Percentiles rank a stretch among this genome's conserved stretches.
These are phyloP conservation scores for Nothoprocta perdicaria DNA, from an alignment of 2,113 vertebrate genomes.

Conservation along the genomic window DNA sequence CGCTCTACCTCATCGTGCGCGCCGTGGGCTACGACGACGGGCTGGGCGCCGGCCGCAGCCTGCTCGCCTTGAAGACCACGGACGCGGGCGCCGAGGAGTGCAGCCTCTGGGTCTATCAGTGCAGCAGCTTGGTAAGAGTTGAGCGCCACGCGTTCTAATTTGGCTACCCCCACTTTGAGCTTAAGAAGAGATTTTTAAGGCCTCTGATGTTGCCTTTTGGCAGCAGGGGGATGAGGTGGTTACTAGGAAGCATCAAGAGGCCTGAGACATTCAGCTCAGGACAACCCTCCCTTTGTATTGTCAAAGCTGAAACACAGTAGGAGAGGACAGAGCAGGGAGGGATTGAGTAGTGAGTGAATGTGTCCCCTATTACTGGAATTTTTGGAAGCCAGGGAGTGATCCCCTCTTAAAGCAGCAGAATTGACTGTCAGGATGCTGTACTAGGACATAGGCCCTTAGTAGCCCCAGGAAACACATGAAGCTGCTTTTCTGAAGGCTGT, in stretches of 20 bases:
- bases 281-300: neutral
- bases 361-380: too few species aligned
- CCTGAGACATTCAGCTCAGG: neutral
- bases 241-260: rapidly evolving
- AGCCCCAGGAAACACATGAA: neutral
- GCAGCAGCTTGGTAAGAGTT: constrained; percentile 89
- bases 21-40: constrained; percentile 98
- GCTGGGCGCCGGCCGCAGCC: constrained; percentile 91
- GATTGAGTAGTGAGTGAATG: neutral
- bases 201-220: neutral
- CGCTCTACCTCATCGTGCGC: constrained; percentile 91
- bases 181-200: neutral
- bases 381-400: neutral
- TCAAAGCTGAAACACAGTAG: neutral
- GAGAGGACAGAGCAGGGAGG: neutral
- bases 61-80: constrained; percentile 94
- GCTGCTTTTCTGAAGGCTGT: neutral
- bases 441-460: neutral
- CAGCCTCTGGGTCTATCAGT: constrained; percentile 98
- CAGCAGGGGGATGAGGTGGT: neutral
- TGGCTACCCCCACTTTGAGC: neutral
- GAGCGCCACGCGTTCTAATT: neutral
- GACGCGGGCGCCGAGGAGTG: constrained; percentile 85
- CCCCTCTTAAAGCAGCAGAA: neutral
- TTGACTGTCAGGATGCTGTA: neutral